Conservation (phyloP, 2,113 vertebrate species). For the Cettia cetti region DNA sequence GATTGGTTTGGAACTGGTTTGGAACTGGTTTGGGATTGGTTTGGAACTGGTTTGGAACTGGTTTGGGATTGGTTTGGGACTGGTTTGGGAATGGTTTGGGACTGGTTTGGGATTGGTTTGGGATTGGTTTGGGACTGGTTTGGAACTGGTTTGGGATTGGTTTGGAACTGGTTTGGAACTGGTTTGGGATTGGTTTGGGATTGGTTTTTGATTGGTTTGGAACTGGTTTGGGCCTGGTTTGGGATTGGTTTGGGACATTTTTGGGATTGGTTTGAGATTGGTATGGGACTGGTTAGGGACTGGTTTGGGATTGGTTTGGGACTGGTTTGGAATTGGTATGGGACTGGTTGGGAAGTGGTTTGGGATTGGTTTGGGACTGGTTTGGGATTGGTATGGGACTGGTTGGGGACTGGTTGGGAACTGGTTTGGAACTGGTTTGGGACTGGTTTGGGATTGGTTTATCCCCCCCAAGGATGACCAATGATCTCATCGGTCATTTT, state of each 20-base stretch:
- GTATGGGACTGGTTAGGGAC: too few relatives aligned
- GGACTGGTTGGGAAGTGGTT: too few relatives aligned
- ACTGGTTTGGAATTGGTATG: too few relatives aligned
- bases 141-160: not conserved
- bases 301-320: too few relatives aligned
- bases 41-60: not conserved
- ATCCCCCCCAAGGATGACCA: not conserved
- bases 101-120: not conserved
- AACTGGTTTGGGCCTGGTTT: too few relatives aligned
- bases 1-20: not conserved
- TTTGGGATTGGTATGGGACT: too few relatives aligned
- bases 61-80: not conserved
- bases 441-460: not conserved
- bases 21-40: too few relatives aligned
- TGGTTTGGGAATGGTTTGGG: not conserved
- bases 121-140: not conserved
- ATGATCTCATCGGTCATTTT: constrained; percentile 40
- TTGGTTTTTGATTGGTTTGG: too few relatives aligned
- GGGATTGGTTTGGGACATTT: too few relatives aligned
- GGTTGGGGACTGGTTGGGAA: too few relatives aligned
- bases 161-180: not conserved
- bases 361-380: too few relatives aligned
- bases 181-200: not conserved
- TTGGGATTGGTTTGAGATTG: too few relatives aligned
- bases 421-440: not conserved